Conservation (phyloP, 1,140 invertebrate genomes). For the Pseudomyrmex concolor region DNA sequence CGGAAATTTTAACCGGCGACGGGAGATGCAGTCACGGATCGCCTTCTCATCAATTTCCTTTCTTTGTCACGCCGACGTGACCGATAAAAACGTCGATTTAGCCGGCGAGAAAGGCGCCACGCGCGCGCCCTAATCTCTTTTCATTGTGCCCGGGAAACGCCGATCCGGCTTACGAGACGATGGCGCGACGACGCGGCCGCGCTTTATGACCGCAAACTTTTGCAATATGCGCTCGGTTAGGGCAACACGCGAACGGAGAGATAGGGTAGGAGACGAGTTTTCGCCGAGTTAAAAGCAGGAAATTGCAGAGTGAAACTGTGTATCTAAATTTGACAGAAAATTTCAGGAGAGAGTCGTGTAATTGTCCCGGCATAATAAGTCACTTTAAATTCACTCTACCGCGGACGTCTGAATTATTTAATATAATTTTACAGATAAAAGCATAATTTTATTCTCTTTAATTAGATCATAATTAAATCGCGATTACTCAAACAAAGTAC, state of each 20-base stretch:
- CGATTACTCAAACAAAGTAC: no score
- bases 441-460: no score
- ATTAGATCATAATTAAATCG: no score
- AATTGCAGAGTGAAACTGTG: background rate
- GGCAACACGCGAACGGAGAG: background rate
- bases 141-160: background rate
- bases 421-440: no score
- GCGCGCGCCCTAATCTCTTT: constrained; percentile 3
- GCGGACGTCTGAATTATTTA: no score
- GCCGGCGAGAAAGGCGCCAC: no score
- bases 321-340: background rate
- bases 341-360: background rate
- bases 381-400: no score
- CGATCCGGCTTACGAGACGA: background rate
- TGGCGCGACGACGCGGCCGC: no score
- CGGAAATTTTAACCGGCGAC: constrained; percentile 47
- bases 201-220: background rate
- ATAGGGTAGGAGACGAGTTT: no score
- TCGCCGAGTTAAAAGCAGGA: background rate
- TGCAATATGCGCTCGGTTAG: background rate
- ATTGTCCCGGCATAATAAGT: no score
- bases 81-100: constrained; percentile 3
- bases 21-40: background rate
- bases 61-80: background rate
- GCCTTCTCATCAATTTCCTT: background rate